phyloP scores from a whole-genome alignment of 2,113 vertebrate species.

The Scalopus aquaticus region DNA sequence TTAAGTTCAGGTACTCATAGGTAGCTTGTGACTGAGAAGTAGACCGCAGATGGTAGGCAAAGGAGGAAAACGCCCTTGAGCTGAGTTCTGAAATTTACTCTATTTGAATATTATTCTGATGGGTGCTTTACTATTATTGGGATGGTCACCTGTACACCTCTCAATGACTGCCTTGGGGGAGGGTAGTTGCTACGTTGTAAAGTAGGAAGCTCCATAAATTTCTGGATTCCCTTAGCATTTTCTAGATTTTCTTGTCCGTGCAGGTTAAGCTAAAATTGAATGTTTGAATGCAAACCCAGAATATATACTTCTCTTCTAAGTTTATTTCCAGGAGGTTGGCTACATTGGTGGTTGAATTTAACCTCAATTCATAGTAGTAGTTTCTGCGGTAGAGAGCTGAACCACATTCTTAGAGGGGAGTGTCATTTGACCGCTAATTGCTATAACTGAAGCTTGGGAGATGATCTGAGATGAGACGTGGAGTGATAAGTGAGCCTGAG shows the following conservation, averaged over 20 bases:
- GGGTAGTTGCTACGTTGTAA: not conserved
- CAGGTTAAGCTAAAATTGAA: conserved; percentile 2
- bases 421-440: conserved; percentile 49
- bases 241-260: not conserved
- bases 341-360: conserved; percentile 29
- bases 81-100: conserved; percentile 8
- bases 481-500: conserved; percentile 13
- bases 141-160: not conserved
- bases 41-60: not conserved
- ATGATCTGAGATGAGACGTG: conserved; percentile 31
- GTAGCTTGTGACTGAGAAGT: not conserved
- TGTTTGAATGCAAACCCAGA: conserved; percentile 34
- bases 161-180: not conserved
- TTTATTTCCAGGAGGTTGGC: conserved; percentile 32
- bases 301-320: not conserved
- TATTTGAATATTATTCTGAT: conserved; percentile 9
- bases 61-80: not conserved
- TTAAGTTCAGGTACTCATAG: not conserved
- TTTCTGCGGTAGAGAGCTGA: conserved; percentile 6
- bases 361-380: conserved; percentile 12
- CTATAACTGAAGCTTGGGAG: conserved; percentile 22
- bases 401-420: conserved; percentile 27
- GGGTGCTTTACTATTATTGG: conserved; percentile 29
- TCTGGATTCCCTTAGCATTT: not conserved
- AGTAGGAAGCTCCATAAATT: not conserved